Evolutionary conservation across 1,140 invertebrate genomes (phyloP), one percentile per base, ranked within the genome.

Genomic region (Elysia chlorotica): DNA sequence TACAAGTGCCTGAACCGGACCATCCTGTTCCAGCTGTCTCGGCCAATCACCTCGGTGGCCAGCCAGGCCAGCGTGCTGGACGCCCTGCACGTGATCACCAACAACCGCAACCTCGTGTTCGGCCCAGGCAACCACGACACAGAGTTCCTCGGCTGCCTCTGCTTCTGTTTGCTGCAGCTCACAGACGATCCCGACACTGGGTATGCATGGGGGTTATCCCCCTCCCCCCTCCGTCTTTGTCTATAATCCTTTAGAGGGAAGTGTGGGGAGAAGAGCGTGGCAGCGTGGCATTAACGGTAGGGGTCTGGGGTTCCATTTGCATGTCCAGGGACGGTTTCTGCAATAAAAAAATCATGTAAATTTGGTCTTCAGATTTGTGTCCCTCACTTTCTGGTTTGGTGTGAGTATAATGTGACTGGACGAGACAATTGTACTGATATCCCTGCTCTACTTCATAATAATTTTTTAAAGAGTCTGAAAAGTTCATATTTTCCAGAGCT

Each of bases 121-220:
- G 96, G 96, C 21, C 93, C 95, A 54, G 94, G 94, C 14, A 99
- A 98, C 88, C 95, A 96, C 82, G 96, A 98, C 84, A 87, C 95
- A 38, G 96, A 98, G 83, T 99, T 98, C 84, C 93, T 99, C 72
- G 96, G 95, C 1, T 98, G 97, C 84, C 88, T 99, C 3, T 96
- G 95, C 17, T 97, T 97, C 85, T 98, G 97, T 86, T 88, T 99
- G n/a, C 88, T 99, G 14, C 96, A 98, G 88, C 85, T 99, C 2
- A 97, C 95, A 31, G 92, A 95, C 0, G 94, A 96, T 80, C 93
- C 96, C 89, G 94, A 93, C 83, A 94, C 95, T 54, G 92, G 93
- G 82, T 90, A 81, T 80, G 81, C 78, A 73, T 67, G 37, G 1
- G 14, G 28, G 38, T n/a, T n/a, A n/a, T n/a, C n/a, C n/a, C n/a